These are phyloP conservation scores for Crotophaga sulcirostris DNA, from an alignment of 2,113 vertebrate genomes.

Conservation along the genomic window DNA sequence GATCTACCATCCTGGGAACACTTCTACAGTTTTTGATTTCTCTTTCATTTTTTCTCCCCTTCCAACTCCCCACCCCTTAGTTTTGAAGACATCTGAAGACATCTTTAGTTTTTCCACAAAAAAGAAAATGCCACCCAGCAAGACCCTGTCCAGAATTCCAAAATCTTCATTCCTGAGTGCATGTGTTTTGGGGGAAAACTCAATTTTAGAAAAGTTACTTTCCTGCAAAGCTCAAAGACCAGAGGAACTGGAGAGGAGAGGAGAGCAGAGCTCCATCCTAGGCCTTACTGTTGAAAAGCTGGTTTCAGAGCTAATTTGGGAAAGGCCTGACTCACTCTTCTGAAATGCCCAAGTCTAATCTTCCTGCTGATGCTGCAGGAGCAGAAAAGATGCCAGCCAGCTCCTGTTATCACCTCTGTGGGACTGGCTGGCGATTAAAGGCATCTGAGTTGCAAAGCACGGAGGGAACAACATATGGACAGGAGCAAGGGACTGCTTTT, in stretches of 20 bases:
- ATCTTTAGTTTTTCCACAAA: not conserved
- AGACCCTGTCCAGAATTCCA: not conserved
- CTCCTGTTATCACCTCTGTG: constrained; percentile 62
- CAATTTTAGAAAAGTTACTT: not conserved
- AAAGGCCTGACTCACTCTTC: constrained; percentile 8
- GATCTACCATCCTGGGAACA: not conserved
- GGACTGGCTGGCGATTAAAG: constrained; percentile 46
- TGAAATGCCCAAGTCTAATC: constrained; percentile 9
- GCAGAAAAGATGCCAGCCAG: constrained; percentile 49
- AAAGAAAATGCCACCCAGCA: not conserved
- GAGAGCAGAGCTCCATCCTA: not conserved
- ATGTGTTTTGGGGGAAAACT: fast-evolving
- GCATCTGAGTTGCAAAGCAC: constrained; percentile 55
- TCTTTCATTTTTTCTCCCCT: not conserved
- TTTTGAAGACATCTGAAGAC: not conserved
- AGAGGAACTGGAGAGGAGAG: not conserved
- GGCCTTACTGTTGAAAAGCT: not conserved
- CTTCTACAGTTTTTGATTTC: not conserved
- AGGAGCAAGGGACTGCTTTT: constrained; percentile 57
- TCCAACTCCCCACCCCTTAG: no score
- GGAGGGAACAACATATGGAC: constrained; percentile 63
- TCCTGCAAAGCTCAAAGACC: not conserved
- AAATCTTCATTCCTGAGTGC: not conserved
- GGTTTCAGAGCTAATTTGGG: constrained; percentile 13
- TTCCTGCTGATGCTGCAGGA: constrained; percentile 54